A percentile compares a stretch with the other conserved stretches of the same genome.
Evolutionary conservation across 2,797 vertebrate genomes (phyloP).

Genomic region (Chaetophractus vellerosus): DNA sequence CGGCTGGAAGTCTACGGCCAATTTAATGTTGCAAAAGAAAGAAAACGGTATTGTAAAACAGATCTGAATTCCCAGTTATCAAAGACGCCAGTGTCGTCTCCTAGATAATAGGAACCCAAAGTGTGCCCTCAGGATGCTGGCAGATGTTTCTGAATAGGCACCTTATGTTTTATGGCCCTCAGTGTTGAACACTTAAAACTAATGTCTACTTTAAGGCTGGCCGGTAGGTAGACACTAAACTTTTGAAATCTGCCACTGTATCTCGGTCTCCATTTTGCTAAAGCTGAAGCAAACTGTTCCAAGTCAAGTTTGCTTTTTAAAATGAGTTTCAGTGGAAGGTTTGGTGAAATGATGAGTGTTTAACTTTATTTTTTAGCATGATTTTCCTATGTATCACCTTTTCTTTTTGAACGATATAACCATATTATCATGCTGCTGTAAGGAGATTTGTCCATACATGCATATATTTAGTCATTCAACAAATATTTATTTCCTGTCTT

Average conservation of each 20-base stretch:
- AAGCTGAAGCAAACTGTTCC: not conserved
- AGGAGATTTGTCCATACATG: not conserved
- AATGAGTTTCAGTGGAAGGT: slow-evolving; percentile 14
- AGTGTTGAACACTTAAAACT: not conserved
- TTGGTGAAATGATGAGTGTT: not conserved
- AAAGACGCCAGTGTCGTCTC: not conserved
- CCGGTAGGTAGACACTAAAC: not conserved
- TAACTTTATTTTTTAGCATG: not conserved
- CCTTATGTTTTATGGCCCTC: not conserved
- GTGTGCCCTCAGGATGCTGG: slow-evolving; percentile 14
- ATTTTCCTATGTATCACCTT: not conserved
- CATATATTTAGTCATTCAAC: not conserved
- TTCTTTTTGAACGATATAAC: slow-evolving; percentile 48
- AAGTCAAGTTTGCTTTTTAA: slow-evolving; percentile 32
- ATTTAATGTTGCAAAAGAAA: not conserved
- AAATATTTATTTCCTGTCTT: not conserved
- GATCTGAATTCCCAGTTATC: not conserved
- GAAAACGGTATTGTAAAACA: not conserved
- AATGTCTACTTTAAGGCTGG: not conserved
- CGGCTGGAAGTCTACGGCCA: slow-evolving; percentile 7
- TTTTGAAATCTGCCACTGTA: not conserved
- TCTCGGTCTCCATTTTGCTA: not conserved
- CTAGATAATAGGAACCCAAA: not conserved
- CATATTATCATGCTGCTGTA: not conserved
- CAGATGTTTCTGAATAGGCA: slow-evolving; percentile 48